Evolutionary conservation across 2,797 vertebrate genomes (phyloP).

Genomic region (Chaetodon trifasciatus): DNA sequence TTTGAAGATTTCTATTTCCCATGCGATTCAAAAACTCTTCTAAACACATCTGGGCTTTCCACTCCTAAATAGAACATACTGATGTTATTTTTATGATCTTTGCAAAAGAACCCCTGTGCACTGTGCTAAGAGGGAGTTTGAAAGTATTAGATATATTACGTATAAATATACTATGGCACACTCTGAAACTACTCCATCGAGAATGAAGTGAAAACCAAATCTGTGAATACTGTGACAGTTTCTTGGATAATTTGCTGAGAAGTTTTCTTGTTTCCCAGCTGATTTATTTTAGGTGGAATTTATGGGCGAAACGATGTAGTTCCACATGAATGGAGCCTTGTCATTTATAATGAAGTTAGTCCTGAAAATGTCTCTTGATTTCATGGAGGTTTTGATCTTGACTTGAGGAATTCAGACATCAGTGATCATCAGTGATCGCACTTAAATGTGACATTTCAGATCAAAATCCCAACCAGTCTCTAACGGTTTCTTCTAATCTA

Average conservation of each 20-base stretch:
- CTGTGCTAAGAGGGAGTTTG: conserved; percentile 20
- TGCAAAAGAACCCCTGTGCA: conserved; percentile 19
- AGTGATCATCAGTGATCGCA: background rate
- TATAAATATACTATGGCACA: conserved; percentile 14
- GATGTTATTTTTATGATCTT: conserved; percentile 29
- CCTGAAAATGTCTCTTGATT: background rate
- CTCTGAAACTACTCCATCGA: conserved; percentile 35
- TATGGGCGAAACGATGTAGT: background rate
- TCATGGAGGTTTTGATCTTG: background rate
- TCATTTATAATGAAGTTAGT: background rate
- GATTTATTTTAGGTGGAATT: background rate
- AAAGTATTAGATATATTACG: conserved; percentile 10
- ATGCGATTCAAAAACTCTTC: background rate
- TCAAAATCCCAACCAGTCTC: background rate
- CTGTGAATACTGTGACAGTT: conserved; percentile 2
- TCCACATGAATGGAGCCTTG: background rate
- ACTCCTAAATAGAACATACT: conserved; percentile 7
- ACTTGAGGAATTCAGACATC: background rate
- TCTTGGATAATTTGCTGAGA: background rate
- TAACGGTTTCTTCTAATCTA: background rate
- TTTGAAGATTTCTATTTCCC: conserved; percentile 28
- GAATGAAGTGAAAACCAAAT: conserved; percentile 21
- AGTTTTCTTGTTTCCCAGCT: background rate
- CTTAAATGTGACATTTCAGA: background rate
- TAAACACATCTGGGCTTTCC: conserved; percentile 23